A percentile compares a stretch with the other conserved stretches of the same genome.
Conservation (phyloP, 2,888 invertebrate species). For the Noctua janthina region DNA sequence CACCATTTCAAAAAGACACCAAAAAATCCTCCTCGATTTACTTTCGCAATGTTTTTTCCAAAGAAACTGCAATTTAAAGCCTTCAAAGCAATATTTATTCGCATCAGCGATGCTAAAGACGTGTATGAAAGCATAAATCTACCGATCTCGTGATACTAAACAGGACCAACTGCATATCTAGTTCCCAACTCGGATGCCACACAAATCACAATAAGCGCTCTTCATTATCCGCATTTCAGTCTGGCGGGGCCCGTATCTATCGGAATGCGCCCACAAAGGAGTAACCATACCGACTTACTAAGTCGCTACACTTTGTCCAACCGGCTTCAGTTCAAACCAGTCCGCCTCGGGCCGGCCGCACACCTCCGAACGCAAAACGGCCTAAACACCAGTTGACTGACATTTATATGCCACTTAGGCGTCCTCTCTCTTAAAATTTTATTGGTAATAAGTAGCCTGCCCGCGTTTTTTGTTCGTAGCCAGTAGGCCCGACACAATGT, state of each 20-base stretch:
- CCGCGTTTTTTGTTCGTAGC: conserved; percentile 77
- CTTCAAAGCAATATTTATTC: conserved; percentile 70
- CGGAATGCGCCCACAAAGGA: conserved; percentile 89
- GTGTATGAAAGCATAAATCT: conserved; percentile 70
- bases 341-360: conserved; percentile 75
- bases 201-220: conserved; percentile 88
- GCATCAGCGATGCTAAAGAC: conserved; percentile 71
- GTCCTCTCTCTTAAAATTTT: conserved; percentile 86
- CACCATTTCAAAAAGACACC: conserved; percentile 60
- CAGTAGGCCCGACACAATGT: conserved; percentile 70
- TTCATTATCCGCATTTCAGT: conserved; percentile 89
- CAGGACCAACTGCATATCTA: conserved; percentile 71
- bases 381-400: conserved; percentile 88
- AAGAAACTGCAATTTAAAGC: conserved; percentile 55
- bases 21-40: conserved; percentile 55
- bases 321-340: conserved; percentile 85
- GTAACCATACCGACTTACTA: conserved; percentile 84
- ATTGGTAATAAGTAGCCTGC: conserved; percentile 86
- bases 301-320: conserved; percentile 87
- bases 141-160: conserved; percentile 65
- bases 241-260: conserved; percentile 83
- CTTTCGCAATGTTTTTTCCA: conserved; percentile 45
- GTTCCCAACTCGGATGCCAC: conserved; percentile 80
- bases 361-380: conserved; percentile 74
- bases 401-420: conserved; percentile 88